Conservation (phyloP, 53 echinoderm and acorn worm genomes). For the Antedon mediterranea region DNA sequence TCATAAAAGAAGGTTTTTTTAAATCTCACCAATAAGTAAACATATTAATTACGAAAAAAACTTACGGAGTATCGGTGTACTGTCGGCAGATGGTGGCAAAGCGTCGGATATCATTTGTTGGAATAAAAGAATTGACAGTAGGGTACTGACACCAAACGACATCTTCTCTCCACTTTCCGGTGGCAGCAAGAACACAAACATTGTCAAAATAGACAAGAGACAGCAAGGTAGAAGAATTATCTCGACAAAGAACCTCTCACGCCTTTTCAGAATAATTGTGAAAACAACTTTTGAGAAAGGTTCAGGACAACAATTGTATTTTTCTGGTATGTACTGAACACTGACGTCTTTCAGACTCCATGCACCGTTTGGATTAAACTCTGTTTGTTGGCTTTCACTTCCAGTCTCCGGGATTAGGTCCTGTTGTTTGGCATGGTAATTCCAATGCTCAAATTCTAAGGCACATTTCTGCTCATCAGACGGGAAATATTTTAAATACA, state of each 20-base stretch:
- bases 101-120: slow-evolving; percentile 30
- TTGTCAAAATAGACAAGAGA: slow-evolving; percentile 21
- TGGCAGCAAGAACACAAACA: slow-evolving; percentile 30
- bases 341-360: slow-evolving; percentile 12
- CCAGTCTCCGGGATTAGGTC: slow-evolving; percentile 4
- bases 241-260: slow-evolving; percentile 21
- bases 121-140: slow-evolving; percentile 30
- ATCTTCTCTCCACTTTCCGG: slow-evolving; percentile 42
- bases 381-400: not conserved
- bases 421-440: slow-evolving; percentile 12
- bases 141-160: slow-evolving; percentile 17
- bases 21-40: no score
- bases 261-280: no score
- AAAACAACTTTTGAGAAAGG: no score
- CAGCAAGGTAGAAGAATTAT: slow-evolving; percentile 26
- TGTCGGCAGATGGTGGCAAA: slow-evolving; percentile 30
- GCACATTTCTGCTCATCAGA: slow-evolving; percentile 27
- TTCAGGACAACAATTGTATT: slow-evolving; percentile 22
- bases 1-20: no score
- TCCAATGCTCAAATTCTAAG: slow-evolving; percentile 19
- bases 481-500: slow-evolving; percentile 20
- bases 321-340: slow-evolving; percentile 3
- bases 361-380: slow-evolving; percentile 24
- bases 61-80: slow-evolving; percentile 28
- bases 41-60: no score